Evolutionary conservation across 1,140 invertebrate genomes (phyloP).

Genomic region (Caenorhabditis briggsae): DNA sequence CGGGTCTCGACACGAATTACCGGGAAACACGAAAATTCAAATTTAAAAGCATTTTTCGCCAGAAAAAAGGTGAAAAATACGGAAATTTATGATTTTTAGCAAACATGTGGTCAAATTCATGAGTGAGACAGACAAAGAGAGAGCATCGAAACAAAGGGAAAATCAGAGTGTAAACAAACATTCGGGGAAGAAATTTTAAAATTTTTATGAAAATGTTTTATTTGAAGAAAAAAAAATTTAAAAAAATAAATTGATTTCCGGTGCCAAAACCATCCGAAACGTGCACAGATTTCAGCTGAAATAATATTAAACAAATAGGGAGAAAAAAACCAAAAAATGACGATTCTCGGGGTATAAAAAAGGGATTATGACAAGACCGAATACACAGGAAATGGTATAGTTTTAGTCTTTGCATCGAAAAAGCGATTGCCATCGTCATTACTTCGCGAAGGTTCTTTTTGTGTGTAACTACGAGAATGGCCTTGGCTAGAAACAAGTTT

Average conservation of each 20-base stretch:
- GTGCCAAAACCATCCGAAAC: background rate
- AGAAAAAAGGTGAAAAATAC: too few relatives aligned
- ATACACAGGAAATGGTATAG: background rate
- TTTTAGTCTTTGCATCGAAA: background rate
- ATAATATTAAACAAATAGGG: background rate
- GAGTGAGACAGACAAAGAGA: background rate
- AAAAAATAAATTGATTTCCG: background rate
- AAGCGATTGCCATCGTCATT: constrained; percentile 20
- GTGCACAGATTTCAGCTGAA: too few relatives aligned
- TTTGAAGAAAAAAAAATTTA: too few relatives aligned
- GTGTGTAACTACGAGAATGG: constrained; percentile 10
- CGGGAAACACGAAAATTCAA: too few relatives aligned
- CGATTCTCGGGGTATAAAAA: background rate
- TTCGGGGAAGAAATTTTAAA: background rate
- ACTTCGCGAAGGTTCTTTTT: too few relatives aligned
- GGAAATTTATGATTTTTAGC: too few relatives aligned
- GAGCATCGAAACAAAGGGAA: background rate
- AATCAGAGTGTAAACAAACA: background rate
- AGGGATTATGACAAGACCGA: background rate
- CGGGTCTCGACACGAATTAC: too few relatives aligned
- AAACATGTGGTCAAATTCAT: too few relatives aligned
- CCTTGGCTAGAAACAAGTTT: constrained; percentile 27
- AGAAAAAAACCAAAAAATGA: too few relatives aligned
- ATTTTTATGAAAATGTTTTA: background rate
- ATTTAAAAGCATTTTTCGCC: too few relatives aligned